Base-by-base conservation (phyloP, 1,140 invertebrate genomes). In the Amyelois transitella region DNA sequence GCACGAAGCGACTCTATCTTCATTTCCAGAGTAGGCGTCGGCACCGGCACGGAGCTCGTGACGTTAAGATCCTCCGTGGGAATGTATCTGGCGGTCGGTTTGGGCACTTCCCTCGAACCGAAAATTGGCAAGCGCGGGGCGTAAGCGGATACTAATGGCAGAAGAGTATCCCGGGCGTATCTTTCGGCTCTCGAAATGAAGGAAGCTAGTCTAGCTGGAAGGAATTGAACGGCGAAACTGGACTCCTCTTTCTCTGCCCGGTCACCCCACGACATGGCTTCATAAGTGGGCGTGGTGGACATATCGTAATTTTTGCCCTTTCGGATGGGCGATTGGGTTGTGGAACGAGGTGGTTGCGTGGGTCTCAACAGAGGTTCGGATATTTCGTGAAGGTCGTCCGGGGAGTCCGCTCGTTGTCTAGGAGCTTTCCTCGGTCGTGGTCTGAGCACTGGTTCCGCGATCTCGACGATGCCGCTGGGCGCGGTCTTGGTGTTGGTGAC, bases 131-230 rank as follows among this genome's bases (percentile, higher is more conserved):
- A 89, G 24, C 90, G 92, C 0, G 94, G 93, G 1, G 93, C 94
- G 71, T 94, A 94, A 32, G 93, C 93, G 1, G 93, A 94, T 2
- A 95, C 94, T 5, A 94, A 67, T 0, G 94, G 94, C 47, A 94
- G 72, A 7, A 95, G 81, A 0, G 93, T 94, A 68, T 94, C 92
- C 47, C 93, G 89, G 0, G 94, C 94, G 70, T 96, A 96, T 19
- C 92, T 90, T 76, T 96, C 94, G 0, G 94, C 94, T 67, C 94
- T 92, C 17, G 94, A 93, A 20, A 96, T 90, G 72, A 96, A 92
- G 4, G 92, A 92, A 0, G 93, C 93, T 12, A 96, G 72, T 21
- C 93, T 90, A 54, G 94, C 92, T 0, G 94, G 94, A 18, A 96
- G 81, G 64, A 95, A 92, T 70, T 96, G 95, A 6, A 96, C 93